Base-by-base conservation (phyloP, 1,140 invertebrate species). In the Chymomyza costata region DNA sequence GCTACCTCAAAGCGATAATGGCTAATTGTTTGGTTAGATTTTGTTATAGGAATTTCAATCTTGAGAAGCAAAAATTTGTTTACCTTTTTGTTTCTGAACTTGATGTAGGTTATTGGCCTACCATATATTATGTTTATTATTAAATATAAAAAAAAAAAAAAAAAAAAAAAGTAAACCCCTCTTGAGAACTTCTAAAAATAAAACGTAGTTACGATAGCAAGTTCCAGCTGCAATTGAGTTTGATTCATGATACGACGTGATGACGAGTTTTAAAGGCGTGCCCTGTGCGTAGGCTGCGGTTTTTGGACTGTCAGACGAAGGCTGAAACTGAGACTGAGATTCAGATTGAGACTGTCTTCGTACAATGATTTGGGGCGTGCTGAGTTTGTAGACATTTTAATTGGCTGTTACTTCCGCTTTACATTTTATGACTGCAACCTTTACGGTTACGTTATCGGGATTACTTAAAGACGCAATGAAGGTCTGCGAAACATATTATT, bases 61-160 rank as follows among this genome's bases (percentile, higher is more conserved):
- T n/a, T n/a, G n/a, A n/a, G n/a, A n/a, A n/a, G n/a, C n/a, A n/a
- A n/a, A n/a, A n/a, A n/a, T n/a, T n/a, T n/a, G n/a, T n/a, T n/a
- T n/a, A n/a, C n/a, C 21, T 25, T 25, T 3, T 51, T 15, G 11
- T 40, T 43, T 25, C 43, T n/a, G 73, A 61, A 73, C 73, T 78
- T 78, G 73, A 65, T 55, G 40, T 34, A 41, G 73, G 73, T 80
- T 78, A 67, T 68, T 78, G 73, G 54, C 59, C 73, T 32, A 53
- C 40, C 14, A 41, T 19, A 43, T 38, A 48, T n/a, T 46, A 53
- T 49, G 47, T 55, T 67, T 52, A 45, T 61, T 49, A 45, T 46
- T 53, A 66, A 57, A 47, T 58, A 58, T 47, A 40, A 46, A 30
- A 45, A 58, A 61, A 32, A 39, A 58, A 49, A 46, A 50, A 40